These are phyloP conservation scores for Saccopteryx bilineata DNA, from an alignment of 2,113 vertebrate genomes.

Conservation along the genomic window DNA sequence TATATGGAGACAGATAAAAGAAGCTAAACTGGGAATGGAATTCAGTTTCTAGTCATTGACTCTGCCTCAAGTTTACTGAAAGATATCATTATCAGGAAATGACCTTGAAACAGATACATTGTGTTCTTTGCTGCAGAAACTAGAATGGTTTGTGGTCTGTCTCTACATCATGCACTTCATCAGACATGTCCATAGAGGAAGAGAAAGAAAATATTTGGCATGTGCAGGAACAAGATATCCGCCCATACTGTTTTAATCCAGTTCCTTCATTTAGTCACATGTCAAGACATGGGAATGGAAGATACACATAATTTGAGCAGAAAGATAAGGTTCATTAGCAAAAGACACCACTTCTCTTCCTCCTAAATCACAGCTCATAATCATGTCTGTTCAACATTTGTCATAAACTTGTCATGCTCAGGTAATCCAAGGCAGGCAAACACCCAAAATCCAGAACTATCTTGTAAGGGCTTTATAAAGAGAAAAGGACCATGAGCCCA, in stretches of 20 bases:
- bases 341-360: not conserved
- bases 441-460: constrained; percentile 39
- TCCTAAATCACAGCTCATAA: not conserved
- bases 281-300: not conserved
- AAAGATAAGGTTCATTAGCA: constrained; percentile 5
- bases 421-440: constrained; percentile 33
- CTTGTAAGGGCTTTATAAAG: constrained; percentile 36
- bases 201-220: not conserved
- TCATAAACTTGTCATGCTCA: not conserved
- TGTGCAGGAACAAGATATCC: constrained; percentile 15
- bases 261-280: not conserved
- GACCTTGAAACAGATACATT: constrained; percentile 38
- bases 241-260: not conserved
- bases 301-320: not conserved
- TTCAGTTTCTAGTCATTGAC: constrained; percentile 50
- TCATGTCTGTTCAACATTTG: not conserved
- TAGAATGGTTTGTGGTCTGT: constrained; percentile 57
- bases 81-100: constrained; percentile 52
- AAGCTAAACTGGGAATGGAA: not conserved
- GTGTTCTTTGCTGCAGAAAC: constrained; percentile 29
- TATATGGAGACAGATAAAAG: not conserved
- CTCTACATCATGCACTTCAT: not conserved
- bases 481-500: constrained; percentile 38
- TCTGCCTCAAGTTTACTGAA: not conserved
- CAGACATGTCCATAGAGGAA: constrained; percentile 9